These are phyloP conservation scores for Coccyzus lansbergi DNA, from an alignment of 2,797 vertebrate genomes.

Conservation along the genomic window DNA sequence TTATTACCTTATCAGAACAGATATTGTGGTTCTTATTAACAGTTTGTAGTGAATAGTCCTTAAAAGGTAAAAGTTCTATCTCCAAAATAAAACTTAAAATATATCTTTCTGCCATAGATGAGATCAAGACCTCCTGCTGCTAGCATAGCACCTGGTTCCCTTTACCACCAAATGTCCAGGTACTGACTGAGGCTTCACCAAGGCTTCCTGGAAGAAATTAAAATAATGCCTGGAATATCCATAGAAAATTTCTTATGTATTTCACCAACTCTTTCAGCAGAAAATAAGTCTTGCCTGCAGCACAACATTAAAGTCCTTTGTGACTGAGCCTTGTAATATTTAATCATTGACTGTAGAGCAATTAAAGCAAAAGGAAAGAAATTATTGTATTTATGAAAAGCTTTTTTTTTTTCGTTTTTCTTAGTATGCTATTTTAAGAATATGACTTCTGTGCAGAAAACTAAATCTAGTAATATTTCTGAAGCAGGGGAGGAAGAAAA, in stretches of 20 bases:
- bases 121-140: background rate
- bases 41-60: background rate
- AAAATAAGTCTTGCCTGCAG: conserved; percentile 8
- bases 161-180: background rate
- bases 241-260: background rate
- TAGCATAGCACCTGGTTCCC: background rate
- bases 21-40: background rate
- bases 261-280: background rate
- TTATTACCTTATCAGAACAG: background rate
- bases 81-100: background rate
- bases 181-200: background rate
- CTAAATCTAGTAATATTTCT: background rate
- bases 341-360: background rate
- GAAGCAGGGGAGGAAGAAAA: background rate
- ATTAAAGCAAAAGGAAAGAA: conserved; percentile 6
- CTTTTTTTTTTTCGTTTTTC: background rate
- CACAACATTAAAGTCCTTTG: conserved; percentile 1
- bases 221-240: background rate
- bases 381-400: background rate
- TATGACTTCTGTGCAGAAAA: background rate
- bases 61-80: background rate
- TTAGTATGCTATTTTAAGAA: background rate
- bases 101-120: background rate
- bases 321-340: background rate
- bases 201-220: background rate